Evolutionary conservation across 1,140 invertebrate genomes (phyloP).

Genomic region (Cotesia vestalis): DNA sequence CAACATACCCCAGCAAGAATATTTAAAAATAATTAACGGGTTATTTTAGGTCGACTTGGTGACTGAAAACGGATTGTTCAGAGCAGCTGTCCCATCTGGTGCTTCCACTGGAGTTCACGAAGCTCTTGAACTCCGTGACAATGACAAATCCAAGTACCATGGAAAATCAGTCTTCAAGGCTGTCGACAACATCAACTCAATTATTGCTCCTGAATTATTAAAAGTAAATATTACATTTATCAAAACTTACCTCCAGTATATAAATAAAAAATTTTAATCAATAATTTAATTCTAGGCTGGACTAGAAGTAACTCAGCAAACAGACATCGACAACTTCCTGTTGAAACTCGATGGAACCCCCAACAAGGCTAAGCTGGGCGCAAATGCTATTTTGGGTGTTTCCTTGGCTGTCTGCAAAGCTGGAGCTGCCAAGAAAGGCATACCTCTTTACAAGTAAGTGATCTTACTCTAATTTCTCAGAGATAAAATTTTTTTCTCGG

Average conservation of each 20-base stretch:
- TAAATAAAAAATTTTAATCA: too few relatives aligned
- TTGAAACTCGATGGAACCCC: constrained; percentile 94
- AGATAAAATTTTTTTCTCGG: constrained; percentile 68
- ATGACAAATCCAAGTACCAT: constrained; percentile 88
- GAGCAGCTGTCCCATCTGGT: constrained; percentile 96
- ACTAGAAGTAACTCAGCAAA: constrained; percentile 90
- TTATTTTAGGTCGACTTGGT: constrained; percentile 65
- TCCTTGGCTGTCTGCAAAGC: constrained; percentile 96
- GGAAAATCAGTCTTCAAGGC: constrained; percentile 96
- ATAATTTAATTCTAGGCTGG: constrained; percentile 56
- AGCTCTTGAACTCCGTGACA: constrained; percentile 94
- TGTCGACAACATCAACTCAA: constrained; percentile 90
- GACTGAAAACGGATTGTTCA: constrained; percentile 86
- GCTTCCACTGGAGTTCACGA: constrained; percentile 98
- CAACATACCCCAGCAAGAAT: too few relatives aligned
- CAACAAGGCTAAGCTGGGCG: constrained; percentile 95
- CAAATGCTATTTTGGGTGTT: constrained; percentile 97
- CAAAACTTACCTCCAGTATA: neutral
- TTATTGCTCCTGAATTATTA: constrained; percentile 86
- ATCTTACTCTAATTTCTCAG: constrained; percentile 23
- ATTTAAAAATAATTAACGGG: too few relatives aligned
- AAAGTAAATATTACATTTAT: constrained; percentile 67
- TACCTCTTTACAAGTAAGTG: constrained; percentile 81
- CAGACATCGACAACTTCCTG: constrained; percentile 93
- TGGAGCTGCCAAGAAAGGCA: constrained; percentile 91